Evolutionary conservation across 2,797 vertebrate species (phyloP).

Genomic region (Odontamblyopus rebecca): DNA sequence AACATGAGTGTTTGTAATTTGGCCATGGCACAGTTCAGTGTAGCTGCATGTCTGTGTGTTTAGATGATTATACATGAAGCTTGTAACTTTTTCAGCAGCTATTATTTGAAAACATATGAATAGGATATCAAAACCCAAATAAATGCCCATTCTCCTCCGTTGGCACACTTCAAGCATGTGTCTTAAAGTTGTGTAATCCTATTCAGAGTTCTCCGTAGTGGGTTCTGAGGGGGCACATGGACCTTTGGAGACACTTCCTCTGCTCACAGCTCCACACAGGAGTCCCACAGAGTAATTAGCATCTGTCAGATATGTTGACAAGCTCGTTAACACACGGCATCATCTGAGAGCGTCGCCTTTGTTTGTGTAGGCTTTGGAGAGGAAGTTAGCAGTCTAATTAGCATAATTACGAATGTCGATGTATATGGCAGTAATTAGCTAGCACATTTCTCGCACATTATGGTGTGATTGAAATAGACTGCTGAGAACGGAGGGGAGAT

Average conservation of each 20-base stretch:
- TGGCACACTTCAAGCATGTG: not conserved
- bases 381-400: slow-evolving; percentile 78
- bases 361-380: slow-evolving; percentile 76
- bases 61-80: too few relatives aligned
- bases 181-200: slow-evolving; percentile 10
- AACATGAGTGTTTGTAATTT: too few relatives aligned
- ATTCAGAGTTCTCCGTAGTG: slow-evolving; percentile 13
- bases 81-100: too few relatives aligned
- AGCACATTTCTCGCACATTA: slow-evolving; percentile 54
- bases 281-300: slow-evolving; percentile 70
- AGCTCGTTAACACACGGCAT: slow-evolving; percentile 75
- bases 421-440: slow-evolving; percentile 74
- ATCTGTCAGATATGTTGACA: slow-evolving; percentile 75
- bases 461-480: slow-evolving; percentile 49
- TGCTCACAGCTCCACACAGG: slow-evolving; percentile 34
- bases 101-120: too few relatives aligned
- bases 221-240: slow-evolving; percentile 10
- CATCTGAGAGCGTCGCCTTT: slow-evolving; percentile 70
- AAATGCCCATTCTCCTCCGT: too few relatives aligned
- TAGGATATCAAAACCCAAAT: too few relatives aligned
- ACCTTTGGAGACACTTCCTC: slow-evolving; percentile 29
- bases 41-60: too few relatives aligned
- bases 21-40: too few relatives aligned
- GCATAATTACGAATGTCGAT: slow-evolving; percentile 78
- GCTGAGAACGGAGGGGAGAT: slow-evolving; percentile 36